phyloP scores from a whole-genome alignment of 2,888 invertebrate species.

The Exephanes ischioxanthus region DNA sequence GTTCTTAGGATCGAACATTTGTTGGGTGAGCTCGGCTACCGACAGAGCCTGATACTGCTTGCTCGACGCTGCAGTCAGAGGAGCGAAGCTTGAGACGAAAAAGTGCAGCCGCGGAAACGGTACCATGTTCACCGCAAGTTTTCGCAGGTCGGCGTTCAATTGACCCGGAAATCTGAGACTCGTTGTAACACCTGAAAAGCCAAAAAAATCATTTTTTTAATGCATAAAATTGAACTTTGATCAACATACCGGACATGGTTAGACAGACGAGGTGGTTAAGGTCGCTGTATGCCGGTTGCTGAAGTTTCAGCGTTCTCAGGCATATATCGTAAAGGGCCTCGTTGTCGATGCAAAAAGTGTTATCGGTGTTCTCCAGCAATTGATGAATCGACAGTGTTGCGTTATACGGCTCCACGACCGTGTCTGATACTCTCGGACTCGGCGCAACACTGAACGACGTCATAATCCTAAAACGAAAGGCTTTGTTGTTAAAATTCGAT shows the following conservation, averaged over 20 bases:
- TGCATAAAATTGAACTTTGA: not conserved
- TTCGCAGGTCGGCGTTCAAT: conserved; percentile 29
- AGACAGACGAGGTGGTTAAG: conserved; percentile 86
- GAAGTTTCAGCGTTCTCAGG: conserved; percentile 85
- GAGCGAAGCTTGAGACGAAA: conserved; percentile 46
- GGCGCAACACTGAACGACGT: conserved; percentile 94
- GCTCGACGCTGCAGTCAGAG: conserved; percentile 23
- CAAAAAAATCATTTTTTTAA: not conserved
- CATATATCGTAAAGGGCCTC: conserved; percentile 87
- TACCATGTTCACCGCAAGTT: conserved; percentile 40
- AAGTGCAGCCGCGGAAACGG: conserved; percentile 42
- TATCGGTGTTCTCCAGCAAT: conserved; percentile 86
- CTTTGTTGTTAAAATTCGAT: not conserved
- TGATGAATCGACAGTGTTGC: conserved; percentile 86
- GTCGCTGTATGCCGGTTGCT: conserved; percentile 87
- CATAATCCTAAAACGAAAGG: conserved; percentile 88
- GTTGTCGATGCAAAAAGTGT: conserved; percentile 86
- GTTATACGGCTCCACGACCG: conserved; percentile 87
- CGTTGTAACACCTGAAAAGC: conserved; percentile 41
- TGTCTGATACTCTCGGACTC: conserved; percentile 90
- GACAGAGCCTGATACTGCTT: conserved; percentile 13
- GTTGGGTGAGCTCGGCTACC: conserved; percentile 35
- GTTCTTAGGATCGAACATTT: conserved; percentile 65
- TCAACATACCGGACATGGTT: conserved; percentile 70
- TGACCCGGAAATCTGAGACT: conserved; percentile 53